These are phyloP conservation scores for Drosophila cognata DNA, from an alignment of 2,888 invertebrate genomes.

Conservation along the genomic window DNA sequence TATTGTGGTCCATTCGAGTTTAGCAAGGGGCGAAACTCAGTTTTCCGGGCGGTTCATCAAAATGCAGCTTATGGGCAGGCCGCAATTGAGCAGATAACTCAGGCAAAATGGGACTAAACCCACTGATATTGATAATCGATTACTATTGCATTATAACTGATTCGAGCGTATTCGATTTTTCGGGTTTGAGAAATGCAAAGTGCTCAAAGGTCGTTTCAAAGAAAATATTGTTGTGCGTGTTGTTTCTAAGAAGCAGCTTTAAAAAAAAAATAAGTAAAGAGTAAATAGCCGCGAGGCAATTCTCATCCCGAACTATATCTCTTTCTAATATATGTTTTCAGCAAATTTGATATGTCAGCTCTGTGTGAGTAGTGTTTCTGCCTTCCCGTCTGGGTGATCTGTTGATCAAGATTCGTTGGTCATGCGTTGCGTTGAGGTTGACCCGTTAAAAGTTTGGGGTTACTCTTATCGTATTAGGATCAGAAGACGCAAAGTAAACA, in stretches of 20 bases:
- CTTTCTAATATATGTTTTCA: not conserved
- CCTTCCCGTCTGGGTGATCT: not conserved
- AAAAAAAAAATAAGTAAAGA: too few species aligned
- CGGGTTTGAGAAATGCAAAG: not conserved
- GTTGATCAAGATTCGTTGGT: conserved; percentile 8
- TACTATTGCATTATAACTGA: not conserved
- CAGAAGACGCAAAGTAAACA: conserved; percentile 56
- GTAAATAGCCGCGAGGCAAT: too few species aligned
- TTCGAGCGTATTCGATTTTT: not conserved
- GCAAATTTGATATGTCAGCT: not conserved
- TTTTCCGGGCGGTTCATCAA: not conserved
- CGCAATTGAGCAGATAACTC: not conserved
- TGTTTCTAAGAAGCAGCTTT: too few species aligned
- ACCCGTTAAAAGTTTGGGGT: conserved; percentile 8
- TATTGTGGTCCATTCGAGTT: conserved; percentile 27
- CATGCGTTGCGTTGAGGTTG: conserved; percentile 12
- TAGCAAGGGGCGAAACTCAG: conserved; percentile 6
- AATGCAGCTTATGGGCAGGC: not conserved
- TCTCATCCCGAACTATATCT: not conserved
- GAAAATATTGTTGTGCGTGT: too few species aligned
- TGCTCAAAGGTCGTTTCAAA: accelerated
- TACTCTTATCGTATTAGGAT: conserved; percentile 33
- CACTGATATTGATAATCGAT: not conserved
- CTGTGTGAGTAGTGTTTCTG: not conserved
- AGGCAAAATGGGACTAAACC: not conserved